These are phyloP conservation scores for Rhineura floridana DNA, from an alignment of 2,113 vertebrate genomes.

Conservation along the genomic window DNA sequence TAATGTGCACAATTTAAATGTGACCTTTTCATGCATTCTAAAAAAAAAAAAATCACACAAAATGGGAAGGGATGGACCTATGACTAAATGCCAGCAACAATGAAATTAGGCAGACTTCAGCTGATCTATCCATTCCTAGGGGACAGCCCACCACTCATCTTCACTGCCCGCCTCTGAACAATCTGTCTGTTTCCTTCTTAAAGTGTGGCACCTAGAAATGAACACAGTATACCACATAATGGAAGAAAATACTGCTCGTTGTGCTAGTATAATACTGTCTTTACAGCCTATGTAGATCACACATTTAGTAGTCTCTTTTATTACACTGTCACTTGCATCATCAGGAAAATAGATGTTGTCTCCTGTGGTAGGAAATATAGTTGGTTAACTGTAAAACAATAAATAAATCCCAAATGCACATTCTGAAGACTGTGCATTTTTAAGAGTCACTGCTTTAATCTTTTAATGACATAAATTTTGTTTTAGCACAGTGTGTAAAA, in stretches of 20 bases:
- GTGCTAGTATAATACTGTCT: background rate
- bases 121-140: no score
- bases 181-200: background rate
- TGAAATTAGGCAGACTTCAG: no score
- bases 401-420: background rate
- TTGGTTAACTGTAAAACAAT: background rate
- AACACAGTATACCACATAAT: background rate
- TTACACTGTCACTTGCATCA: background rate
- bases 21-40: no score
- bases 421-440: background rate
- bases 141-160: no score
- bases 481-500: background rate
- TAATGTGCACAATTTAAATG: no score
- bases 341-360: background rate
- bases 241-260: constrained; percentile 15
- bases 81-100: no score
- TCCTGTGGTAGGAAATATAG: background rate
- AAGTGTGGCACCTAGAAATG: background rate
- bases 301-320: background rate
- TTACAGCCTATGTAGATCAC: background rate
- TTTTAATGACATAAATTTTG: background rate
- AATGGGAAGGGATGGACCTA: no score
- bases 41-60: no score
- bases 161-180: background rate
- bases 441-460: background rate